Conservation (phyloP, 2,797 vertebrate species). For the Pogonophryne albipinna region DNA sequence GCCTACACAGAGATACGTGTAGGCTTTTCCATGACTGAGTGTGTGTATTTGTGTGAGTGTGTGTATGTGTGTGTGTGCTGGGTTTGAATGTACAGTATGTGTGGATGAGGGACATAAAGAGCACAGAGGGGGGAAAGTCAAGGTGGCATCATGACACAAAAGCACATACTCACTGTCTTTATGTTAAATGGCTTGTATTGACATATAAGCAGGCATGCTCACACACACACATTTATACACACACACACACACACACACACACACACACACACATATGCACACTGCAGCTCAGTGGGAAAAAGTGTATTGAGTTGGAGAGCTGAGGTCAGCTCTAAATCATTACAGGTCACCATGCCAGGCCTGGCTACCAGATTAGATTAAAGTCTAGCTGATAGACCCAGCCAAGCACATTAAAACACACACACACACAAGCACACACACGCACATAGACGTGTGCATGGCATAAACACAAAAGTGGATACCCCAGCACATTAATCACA, state of each 20-base stretch:
- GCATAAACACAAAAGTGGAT: constrained; percentile 70
- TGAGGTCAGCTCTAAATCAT: constrained; percentile 82
- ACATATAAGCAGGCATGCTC: constrained; percentile 32
- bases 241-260: constrained; percentile 8
- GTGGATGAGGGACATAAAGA: constrained; percentile 10
- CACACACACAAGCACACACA: constrained; percentile 33
- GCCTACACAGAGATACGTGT: too few relatives aligned
- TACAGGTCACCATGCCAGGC: constrained; percentile 77
- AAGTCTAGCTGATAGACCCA: constrained; percentile 75
- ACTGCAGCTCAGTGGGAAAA: constrained; percentile 47
- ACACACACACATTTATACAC: constrained; percentile 20
- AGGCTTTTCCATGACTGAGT: constrained; percentile 13
- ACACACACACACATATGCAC: constrained; percentile 23
- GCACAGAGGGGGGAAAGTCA: constrained; percentile 22
- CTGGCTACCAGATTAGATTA: constrained; percentile 80
- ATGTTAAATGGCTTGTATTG: constrained; percentile 60
- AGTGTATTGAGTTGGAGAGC: constrained; percentile 77
- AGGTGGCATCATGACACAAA: constrained; percentile 31
- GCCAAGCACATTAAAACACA: constrained; percentile 74
- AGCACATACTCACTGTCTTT: constrained; percentile 32
- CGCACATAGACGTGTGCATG: constrained; percentile 35
- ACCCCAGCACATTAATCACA: constrained; percentile 77
- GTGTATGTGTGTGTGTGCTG: constrained; percentile 8
- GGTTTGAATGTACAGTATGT: constrained; percentile 6
- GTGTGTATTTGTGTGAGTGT: background rate